phyloP scores from a whole-genome alignment of 2,888 invertebrate genomes.

The Alviniconcha strummeri region DNA sequence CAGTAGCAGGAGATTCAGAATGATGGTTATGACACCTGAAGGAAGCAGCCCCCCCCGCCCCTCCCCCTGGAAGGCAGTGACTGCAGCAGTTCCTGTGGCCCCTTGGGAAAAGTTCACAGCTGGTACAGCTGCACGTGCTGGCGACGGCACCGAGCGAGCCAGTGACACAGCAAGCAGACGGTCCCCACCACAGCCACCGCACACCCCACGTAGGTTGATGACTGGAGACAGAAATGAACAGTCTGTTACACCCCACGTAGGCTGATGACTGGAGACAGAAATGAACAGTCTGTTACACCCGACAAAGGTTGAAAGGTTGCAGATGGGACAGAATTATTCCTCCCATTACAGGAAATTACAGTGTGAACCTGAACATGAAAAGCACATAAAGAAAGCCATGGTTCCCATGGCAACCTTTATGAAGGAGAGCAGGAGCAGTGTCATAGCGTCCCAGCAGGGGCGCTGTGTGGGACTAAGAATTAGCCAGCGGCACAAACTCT shows the following conservation, averaged over 20 bases:
- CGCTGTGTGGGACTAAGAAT: no score
- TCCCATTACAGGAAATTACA: no score
- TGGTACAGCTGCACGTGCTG: background rate
- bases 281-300: background rate
- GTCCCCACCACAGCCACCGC: slow-evolving; percentile 33
- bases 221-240: slow-evolving; percentile 28
- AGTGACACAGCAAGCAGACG: slow-evolving; percentile 15
- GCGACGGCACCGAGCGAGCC: background rate
- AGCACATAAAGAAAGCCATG: no score
- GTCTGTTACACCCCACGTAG: background rate
- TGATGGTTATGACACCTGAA: no score
- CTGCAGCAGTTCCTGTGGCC: background rate
- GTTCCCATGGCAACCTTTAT: no score
- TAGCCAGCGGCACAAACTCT: no score
- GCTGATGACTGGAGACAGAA: slow-evolving; percentile 36
- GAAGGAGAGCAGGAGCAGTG: no score
- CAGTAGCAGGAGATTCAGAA: no score
- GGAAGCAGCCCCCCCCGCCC: no score
- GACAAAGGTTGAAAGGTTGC: background rate
- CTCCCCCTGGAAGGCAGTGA: background rate
- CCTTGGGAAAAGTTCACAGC: background rate
- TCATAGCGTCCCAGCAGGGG: no score
- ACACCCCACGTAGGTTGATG: slow-evolving; percentile 37
- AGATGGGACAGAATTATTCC: no score
- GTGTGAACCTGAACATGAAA: no score